Evolutionary conservation across 53 echinoderm and acorn worm species (phyloP).

Genomic region (Temnopleurus reevesii): DNA sequence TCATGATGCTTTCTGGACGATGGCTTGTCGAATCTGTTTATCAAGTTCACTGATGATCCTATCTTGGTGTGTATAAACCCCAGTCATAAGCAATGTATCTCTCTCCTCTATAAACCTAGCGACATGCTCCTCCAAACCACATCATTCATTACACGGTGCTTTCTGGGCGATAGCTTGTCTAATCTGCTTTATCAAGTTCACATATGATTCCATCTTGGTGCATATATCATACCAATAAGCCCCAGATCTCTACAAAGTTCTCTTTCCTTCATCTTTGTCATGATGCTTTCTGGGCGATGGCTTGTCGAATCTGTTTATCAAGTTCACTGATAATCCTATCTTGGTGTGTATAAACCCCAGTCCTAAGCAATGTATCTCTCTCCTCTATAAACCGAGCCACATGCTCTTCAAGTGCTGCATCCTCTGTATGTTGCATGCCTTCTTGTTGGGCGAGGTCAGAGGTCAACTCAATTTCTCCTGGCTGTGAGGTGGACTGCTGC

Average conservation of each 20-base stretch:
- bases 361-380: slow-evolving; percentile 87
- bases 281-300: slow-evolving; percentile 67
- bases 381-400: slow-evolving; percentile 97
- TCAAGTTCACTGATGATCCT: slow-evolving; percentile 84
- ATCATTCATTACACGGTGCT: slow-evolving; percentile 49
- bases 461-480: neutral
- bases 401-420: slow-evolving; percentile 72
- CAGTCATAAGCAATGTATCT: too few relatives aligned
- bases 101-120: too few relatives aligned
- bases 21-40: slow-evolving; percentile 75
- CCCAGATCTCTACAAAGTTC: neutral
- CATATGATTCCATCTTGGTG: slow-evolving; percentile 80
- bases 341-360: slow-evolving; percentile 95
- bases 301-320: slow-evolving; percentile 86
- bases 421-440: slow-evolving; percentile 57
- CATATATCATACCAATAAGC: neutral
- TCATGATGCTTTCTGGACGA: slow-evolving; percentile 50
- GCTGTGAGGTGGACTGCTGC: slow-evolving; percentile 47
- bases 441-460: neutral
- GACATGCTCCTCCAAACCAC: too few relatives aligned
- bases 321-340: slow-evolving; percentile 93
- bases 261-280: neutral
- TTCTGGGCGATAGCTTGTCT: too few relatives aligned
- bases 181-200: slow-evolving; percentile 82
- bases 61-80: too few relatives aligned